These are phyloP conservation scores for Heliangelus exortis DNA, from an alignment of 2,797 vertebrate genomes.

Conservation along the genomic window DNA sequence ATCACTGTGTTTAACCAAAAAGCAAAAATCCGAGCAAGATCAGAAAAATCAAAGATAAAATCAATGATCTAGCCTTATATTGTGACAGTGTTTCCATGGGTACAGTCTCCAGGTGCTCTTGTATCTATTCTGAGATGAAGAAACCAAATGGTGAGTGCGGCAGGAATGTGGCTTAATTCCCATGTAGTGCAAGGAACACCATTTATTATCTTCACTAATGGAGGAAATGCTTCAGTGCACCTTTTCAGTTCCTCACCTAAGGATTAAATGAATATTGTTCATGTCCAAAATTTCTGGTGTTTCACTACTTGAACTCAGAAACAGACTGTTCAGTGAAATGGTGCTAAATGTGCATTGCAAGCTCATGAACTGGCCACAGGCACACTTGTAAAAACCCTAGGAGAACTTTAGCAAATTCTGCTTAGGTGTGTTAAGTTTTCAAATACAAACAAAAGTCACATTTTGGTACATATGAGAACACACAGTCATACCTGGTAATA, in stretches of 20 bases:
- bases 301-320: neutral
- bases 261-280: neutral
- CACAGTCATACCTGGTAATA: neutral
- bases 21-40: neutral
- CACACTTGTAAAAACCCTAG: neutral
- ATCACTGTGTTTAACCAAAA: neutral
- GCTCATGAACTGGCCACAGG: neutral
- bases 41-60: neutral
- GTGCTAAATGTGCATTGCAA: neutral
- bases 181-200: neutral
- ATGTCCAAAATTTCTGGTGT: neutral
- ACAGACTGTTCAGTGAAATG: neutral
- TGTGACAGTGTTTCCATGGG: slow-evolving; percentile 24
- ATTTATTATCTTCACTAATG: neutral
- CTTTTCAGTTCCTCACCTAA: neutral
- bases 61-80: neutral
- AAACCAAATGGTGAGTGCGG: neutral
- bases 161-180: neutral
- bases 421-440: neutral
- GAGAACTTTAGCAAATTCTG: neutral
- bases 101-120: neutral
- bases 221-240: neutral
- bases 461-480: neutral
- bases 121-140: neutral
- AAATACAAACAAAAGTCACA: neutral